Evolutionary conservation across 2,888 invertebrate genomes (phyloP).

Genomic region (Drosophila lacicola): DNA sequence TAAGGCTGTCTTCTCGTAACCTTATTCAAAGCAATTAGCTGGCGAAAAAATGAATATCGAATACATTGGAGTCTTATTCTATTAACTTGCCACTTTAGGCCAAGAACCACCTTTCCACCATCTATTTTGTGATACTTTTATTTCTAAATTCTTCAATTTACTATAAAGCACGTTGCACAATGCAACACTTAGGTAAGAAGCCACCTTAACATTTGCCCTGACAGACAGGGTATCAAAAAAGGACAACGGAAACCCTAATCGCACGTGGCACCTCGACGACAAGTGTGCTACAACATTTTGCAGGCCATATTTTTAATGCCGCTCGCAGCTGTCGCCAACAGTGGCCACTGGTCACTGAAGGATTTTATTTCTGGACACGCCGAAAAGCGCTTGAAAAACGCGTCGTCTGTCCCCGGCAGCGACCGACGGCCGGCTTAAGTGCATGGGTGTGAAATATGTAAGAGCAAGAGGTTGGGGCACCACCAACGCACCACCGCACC

Average conservation of each 20-base stretch:
- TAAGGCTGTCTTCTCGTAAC: too few relatives aligned
- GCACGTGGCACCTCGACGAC: slow-evolving; percentile 29
- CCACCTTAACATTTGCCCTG: background rate
- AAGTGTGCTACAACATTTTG: slow-evolving; percentile 31
- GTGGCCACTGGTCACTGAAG: slow-evolving; percentile 31
- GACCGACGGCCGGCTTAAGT: slow-evolving; percentile 27
- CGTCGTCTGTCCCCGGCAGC: slow-evolving; percentile 39
- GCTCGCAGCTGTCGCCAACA: slow-evolving; percentile 32
- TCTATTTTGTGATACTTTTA: too few relatives aligned
- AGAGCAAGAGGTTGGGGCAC: background rate
- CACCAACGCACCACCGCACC: background rate
- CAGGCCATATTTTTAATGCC: slow-evolving; percentile 40
- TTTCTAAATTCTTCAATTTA: too few relatives aligned
- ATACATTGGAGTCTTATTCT: too few relatives aligned
- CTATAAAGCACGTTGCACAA: background rate
- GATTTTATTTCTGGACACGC: slow-evolving; percentile 19
- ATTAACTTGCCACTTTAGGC: too few relatives aligned
- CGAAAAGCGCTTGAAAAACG: slow-evolving; percentile 16
- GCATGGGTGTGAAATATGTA: slow-evolving; percentile 16
- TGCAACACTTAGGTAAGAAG: background rate
- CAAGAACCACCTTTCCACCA: too few relatives aligned
- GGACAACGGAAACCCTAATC: slow-evolving; percentile 28
- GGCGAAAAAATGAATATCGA: too few relatives aligned
- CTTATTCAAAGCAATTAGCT: too few relatives aligned
- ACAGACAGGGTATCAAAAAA: slow-evolving; percentile 22